Base-by-base conservation (phyloP, 2,113 vertebrate species). In the Pseudorasbora parva region DNA sequence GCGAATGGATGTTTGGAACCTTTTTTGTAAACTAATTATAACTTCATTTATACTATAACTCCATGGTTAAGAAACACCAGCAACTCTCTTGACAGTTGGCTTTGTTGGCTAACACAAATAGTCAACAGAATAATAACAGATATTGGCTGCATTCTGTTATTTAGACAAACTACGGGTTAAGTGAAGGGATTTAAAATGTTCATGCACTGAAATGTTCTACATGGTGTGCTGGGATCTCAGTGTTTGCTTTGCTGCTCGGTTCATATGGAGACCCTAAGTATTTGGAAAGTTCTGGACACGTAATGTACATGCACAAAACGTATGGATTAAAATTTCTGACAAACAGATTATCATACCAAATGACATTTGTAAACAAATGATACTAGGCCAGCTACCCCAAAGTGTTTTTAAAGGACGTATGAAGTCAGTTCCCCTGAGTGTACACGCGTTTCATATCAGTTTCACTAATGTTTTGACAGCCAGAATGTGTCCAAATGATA, bases 21-120 rank as follows among this genome's bases (percentile, higher is more conserved):
- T 9, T 43, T 71, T 69, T n/a, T 71, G 68, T 71, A 71, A 45
- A 23, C 37, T 45, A 43, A 43, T 45, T 45, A 45, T 71, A 71
- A 41, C 68, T 71, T 71, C 5, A 43, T 71, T 45, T 43, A n/a
- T n/a, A 14, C 68, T 45, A 7, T 3, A 45, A 71, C 37, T 71
- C 2, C 37, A 68, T 68, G 64, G 8, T 37, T 37, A 37, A 19
- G 15, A 71, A 71, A 43, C 37, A 7, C 21, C 19, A n/a, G 68
- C 37, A n/a, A 21, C 10, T 23, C 41, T 43, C n/a, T 30, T 30
- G 30, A 30, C 30, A 30, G 30, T 30, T 30, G 30, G 30, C 30
- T 30, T 30, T 30, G 30, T 71, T 45, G 37, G 3, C 33, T 33
- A 33, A 45, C 68, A 45, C 68, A 71, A 71, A 45, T 23, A 71